phyloP scores from a whole-genome alignment of 2,888 invertebrate species.

The Andrena bucephala region DNA sequence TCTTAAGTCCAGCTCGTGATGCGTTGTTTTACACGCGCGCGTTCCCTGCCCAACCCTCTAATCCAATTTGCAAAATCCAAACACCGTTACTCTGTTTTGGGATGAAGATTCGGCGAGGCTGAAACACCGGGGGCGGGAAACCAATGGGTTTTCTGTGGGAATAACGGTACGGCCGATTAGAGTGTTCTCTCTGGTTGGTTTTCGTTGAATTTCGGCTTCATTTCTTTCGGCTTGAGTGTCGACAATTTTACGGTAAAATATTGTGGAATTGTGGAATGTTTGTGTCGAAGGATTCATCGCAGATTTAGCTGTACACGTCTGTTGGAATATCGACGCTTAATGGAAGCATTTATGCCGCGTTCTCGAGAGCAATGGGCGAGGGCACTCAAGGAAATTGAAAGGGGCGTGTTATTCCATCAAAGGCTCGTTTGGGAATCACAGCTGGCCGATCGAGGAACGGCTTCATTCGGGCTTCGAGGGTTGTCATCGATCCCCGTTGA shows the following conservation, averaged over 20 bases:
- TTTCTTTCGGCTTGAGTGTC: background rate
- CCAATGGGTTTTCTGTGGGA: background rate
- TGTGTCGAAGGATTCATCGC: constrained; percentile 5
- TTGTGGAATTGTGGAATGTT: constrained; percentile 2
- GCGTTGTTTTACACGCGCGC: constrained; percentile 77
- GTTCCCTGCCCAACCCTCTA: constrained; percentile 64
- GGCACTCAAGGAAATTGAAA: constrained; percentile 69
- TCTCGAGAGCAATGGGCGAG: constrained; percentile 39
- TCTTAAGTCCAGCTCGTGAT: constrained; percentile 55
- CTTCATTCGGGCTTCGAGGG: constrained; percentile 61
- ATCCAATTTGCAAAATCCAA: constrained; percentile 81
- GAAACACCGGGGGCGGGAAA: constrained; percentile 34
- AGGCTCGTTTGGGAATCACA: constrained; percentile 69
- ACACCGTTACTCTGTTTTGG: constrained; percentile 68
- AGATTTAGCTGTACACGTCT: constrained; percentile 41
- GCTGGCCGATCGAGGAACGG: constrained; percentile 53
- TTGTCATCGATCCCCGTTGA: constrained; percentile 54
- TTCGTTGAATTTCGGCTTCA: background rate
- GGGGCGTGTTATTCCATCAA: constrained; percentile 58
- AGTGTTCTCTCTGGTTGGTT: background rate
- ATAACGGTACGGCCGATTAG: constrained; percentile 49
- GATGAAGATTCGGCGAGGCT: constrained; percentile 34
- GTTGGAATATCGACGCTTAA: constrained; percentile 45
- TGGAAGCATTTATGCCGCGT: constrained; percentile 22
- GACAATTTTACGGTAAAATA: no score